Evolutionary conservation across 2,888 invertebrate genomes (phyloP).

Genomic region (Micoletzkya japonica): DNA sequence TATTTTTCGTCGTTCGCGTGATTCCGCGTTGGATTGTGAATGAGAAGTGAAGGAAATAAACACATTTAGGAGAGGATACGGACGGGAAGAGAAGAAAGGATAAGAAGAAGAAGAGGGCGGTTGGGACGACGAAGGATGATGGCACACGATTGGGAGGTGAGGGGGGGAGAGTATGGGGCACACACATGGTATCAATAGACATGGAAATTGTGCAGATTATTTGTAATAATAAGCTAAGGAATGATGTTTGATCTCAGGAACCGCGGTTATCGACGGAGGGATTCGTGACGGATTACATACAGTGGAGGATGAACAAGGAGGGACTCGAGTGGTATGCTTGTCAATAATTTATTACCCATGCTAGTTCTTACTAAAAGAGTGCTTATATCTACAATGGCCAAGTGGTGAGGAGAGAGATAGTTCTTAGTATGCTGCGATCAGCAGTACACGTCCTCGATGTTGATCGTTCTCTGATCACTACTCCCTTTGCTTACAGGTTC

Average conservation of each 20-base stretch:
- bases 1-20: not conserved
- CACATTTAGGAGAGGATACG: not conserved
- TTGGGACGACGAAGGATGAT: too few species aligned
- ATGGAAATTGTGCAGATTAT: not conserved
- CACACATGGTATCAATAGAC: not conserved
- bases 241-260: slow-evolving; percentile 33
- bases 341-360: not conserved
- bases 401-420: too few species aligned
- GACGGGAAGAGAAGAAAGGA: slow-evolving; percentile 14
- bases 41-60: slow-evolving; percentile 21
- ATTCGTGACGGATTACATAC: slow-evolving; percentile 36
- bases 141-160: slow-evolving; percentile 34
- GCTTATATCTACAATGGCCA: not conserved
- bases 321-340: slow-evolving; percentile 11
- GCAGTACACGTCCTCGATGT: not conserved
- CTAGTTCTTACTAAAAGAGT: not conserved
- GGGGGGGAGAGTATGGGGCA: too few species aligned
- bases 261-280: slow-evolving; percentile 41
- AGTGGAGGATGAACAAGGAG: slow-evolving; percentile 13
- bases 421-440: not conserved
- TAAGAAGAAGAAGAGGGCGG: not conserved
- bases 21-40: not conserved
- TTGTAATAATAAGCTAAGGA: not conserved
- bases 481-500: not conserved
- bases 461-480: not conserved